phyloP scores from a whole-genome alignment of 2,113 vertebrate genomes.

The Rutilus rutilus region DNA sequence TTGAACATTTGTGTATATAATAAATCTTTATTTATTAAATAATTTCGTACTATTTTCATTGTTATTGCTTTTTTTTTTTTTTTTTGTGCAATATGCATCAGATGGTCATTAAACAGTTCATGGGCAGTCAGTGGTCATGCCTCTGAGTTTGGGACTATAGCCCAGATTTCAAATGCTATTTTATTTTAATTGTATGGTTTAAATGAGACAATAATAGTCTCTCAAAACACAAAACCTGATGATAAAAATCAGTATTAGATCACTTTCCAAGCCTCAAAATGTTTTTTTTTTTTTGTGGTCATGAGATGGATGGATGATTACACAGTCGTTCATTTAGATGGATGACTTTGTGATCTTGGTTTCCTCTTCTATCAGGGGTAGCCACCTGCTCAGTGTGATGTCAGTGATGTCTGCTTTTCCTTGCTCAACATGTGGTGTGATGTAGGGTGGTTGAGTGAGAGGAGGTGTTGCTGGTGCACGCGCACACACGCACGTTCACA shows the following conservation, averaged over 20 bases:
- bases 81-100: too few species aligned
- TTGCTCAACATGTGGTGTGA: conserved; percentile 49
- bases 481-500: background rate
- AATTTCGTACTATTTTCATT: too few species aligned
- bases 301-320: conserved; percentile 6
- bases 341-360: conserved; percentile 25
- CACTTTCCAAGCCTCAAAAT: background rate
- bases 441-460: conserved; percentile 47
- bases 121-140: too few species aligned
- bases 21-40: too few species aligned
- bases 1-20: background rate
- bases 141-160: too few species aligned
- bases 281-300: background rate
- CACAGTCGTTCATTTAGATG: background rate
- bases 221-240: background rate
- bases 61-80: too few species aligned
- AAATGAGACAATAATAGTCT: background rate
- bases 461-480: conserved; percentile 53
- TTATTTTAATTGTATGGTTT: background rate
- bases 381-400: conserved; percentile 53
- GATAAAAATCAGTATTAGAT: background rate
- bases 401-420: conserved; percentile 46
- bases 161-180: background rate
- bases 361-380: conserved; percentile 33
- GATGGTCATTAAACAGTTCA: too few species aligned